Conservation (phyloP, 2,797 vertebrate species). For the Orientallactaga sibirica region DNA sequence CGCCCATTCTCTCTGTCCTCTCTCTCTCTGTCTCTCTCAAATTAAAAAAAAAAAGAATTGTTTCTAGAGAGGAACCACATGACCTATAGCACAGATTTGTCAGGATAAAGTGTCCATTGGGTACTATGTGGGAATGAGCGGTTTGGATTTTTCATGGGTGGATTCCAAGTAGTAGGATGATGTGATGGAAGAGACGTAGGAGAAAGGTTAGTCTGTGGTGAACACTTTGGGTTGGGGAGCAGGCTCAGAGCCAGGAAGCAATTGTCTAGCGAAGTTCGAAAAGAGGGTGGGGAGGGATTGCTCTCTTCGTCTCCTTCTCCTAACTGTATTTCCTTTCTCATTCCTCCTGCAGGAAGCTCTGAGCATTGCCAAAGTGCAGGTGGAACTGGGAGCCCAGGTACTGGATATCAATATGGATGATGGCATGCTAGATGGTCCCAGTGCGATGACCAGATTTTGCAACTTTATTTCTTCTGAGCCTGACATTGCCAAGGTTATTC, state of each 20-base stretch:
- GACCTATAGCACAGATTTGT: not conserved
- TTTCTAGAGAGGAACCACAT: not conserved
- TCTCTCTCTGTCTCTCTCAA: no score
- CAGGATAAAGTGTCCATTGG: not conserved
- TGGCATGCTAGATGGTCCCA: conserved; percentile 95
- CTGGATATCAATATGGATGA: conserved; percentile 99
- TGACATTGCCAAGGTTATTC: conserved; percentile 94
- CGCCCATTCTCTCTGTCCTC: no score
- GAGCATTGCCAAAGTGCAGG: conserved; percentile 94
- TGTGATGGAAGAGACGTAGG: not conserved
- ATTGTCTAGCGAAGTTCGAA: not conserved
- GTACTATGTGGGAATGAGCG: not conserved
- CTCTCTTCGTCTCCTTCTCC: not conserved
- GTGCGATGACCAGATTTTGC: conserved; percentile 96
- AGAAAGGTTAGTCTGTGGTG: not conserved
- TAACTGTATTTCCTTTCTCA: not conserved
- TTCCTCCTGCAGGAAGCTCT: conserved; percentile 92
- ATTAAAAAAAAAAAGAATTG: not conserved
- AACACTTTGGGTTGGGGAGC: not conserved
- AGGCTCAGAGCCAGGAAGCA: not conserved
- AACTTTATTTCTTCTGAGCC: conserved; percentile 96
- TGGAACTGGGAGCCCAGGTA: conserved; percentile 98
- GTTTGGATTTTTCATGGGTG: not conserved
- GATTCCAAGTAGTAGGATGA: not conserved
- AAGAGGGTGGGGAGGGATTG: not conserved